These are phyloP conservation scores for Nesoenas mayeri DNA, from an alignment of 2,113 vertebrate species.

Conservation along the genomic window DNA sequence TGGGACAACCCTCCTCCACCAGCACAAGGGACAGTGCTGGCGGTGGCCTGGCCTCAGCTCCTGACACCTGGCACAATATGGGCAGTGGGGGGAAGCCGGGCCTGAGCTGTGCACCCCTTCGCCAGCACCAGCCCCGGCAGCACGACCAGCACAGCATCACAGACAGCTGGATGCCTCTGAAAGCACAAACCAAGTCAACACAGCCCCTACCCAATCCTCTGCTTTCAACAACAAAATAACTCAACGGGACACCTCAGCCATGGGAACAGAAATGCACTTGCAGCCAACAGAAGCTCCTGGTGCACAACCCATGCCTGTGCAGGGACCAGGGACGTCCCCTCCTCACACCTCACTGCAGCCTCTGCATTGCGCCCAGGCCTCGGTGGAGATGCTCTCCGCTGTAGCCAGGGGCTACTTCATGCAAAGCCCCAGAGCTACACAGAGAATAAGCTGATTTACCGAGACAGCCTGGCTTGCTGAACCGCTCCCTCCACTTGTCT, in stretches of 20 bases:
- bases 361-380: too few species aligned
- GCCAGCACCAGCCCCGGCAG: background rate
- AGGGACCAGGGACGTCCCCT: too few species aligned
- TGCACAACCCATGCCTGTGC: background rate
- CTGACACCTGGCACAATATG: accelerated
- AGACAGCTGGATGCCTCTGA: background rate
- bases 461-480: background rate
- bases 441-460: background rate
- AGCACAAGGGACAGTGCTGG: accelerated
- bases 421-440: background rate
- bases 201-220: background rate
- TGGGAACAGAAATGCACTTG: accelerated
- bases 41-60: background rate
- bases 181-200: background rate
- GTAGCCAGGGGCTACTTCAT: background rate
- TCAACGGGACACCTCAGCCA: accelerated
- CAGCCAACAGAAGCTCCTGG: background rate
- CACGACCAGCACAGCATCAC: accelerated
- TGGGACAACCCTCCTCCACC: background rate
- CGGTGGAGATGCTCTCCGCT: background rate
- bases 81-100: background rate
- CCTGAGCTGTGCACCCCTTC: accelerated
- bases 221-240: background rate
- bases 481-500: background rate
- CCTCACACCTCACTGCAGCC: background rate